A percentile compares a stretch with the other conserved stretches of the same genome.
phyloP scores from a whole-genome alignment of 1,140 invertebrate species.

The Anagrus nilaparvatae region DNA sequence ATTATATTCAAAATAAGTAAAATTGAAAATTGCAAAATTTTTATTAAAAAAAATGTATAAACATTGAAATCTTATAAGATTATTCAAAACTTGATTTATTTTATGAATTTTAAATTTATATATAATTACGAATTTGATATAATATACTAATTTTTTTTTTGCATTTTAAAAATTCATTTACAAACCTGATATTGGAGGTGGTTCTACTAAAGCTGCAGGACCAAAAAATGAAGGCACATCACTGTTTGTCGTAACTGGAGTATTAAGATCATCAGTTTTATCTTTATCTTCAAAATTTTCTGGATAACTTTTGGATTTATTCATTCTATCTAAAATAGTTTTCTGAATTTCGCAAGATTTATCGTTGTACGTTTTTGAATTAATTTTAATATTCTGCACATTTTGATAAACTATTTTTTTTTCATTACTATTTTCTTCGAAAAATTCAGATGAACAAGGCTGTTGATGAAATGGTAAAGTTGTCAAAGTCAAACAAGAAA shows the following conservation, averaged over 20 bases:
- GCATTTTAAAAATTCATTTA: too few relatives aligned
- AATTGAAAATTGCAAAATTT: too few relatives aligned
- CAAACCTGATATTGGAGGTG: slow-evolving; percentile 77
- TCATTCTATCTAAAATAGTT: slow-evolving; percentile 22
- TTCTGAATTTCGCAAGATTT: slow-evolving; percentile 1
- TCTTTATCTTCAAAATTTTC: slow-evolving; percentile 42
- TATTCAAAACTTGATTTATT: too few relatives aligned
- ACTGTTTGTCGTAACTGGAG: slow-evolving; percentile 65
- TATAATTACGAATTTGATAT: too few relatives aligned
- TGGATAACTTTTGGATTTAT: slow-evolving; percentile 26
- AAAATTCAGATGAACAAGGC: background rate
- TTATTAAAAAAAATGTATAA: too few relatives aligned
- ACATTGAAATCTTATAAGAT: too few relatives aligned
- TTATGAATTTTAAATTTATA: too few relatives aligned
- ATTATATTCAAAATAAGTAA: too few relatives aligned
- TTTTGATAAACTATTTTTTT: background rate
- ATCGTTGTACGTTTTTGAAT: too few relatives aligned
- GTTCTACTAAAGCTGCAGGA: slow-evolving; percentile 66
- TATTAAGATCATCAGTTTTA: slow-evolving; percentile 61
- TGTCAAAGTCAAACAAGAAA: background rate
- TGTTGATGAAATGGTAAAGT: slow-evolving; percentile 5
- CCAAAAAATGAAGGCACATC: slow-evolving; percentile 70
- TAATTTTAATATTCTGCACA: slow-evolving; percentile 3
- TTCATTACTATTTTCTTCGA: background rate
- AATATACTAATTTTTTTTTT: too few relatives aligned